Evolutionary conservation across 2,888 invertebrate genomes (phyloP), one percentile per base, ranked within the genome.

Genomic region (Scrobipalpa costella): DNA sequence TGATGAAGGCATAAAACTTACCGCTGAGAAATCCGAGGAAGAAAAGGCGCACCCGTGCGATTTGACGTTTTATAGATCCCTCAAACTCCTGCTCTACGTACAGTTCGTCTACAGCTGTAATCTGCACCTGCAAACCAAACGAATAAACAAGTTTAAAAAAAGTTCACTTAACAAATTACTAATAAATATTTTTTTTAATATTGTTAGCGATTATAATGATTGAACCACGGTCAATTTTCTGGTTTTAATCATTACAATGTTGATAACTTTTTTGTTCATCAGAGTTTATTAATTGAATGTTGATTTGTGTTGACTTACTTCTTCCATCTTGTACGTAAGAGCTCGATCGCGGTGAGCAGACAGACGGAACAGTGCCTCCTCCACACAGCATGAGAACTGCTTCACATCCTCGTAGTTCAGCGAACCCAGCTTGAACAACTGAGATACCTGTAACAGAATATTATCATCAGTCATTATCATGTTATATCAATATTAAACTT

Each of bases 21-120:
- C 96, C 98, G 72, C 98, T 97, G 15, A 99, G 93, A 86, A 99
- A 99, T 33, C 98, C 98, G 64, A 99, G 92, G 90, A 99, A 98
- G 92, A 99, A 99, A 9, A 99, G 88, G 13, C 99, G 92, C 19
- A 99, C 99, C 58, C 99, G 93, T 0, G 98, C 99, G 69, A 98
- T 97, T 89, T 99, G 99, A 76, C 95, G 96, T 7, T 95, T 93
- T 57, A 98, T 95, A 61, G 94, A 93, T 63, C 98, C 98, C 76
- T 96, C 95, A 13, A 94, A 93, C 80, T 95, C 96, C 83, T 97
- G 97, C 78, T 98, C 97, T 21, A 97, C 97, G 83, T 95, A 96
- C 55, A 98, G 92, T 88, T 98, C 98, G 83, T 98, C 98, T n/a
- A 98, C 97, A 0, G 96, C 96, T 7, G 97, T 97, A 66, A 98